Base-by-base conservation (phyloP, 2,113 vertebrate genomes). In the Archocentrus centrarchus region DNA sequence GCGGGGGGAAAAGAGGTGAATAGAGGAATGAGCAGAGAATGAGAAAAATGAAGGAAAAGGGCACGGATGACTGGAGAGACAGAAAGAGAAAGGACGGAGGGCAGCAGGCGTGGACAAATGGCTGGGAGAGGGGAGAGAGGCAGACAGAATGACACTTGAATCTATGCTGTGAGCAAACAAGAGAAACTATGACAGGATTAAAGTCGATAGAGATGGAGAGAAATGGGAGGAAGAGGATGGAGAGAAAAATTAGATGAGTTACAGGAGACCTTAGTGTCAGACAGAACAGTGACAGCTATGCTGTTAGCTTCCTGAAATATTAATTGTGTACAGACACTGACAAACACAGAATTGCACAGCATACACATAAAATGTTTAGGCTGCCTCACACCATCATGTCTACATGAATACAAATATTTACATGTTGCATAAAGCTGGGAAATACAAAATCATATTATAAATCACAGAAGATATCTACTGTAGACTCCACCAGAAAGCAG, bases 1-100 rank as follows among this genome's bases (percentile, higher is more conserved):
- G 75, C 4, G 4, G 57, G 24, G 3, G 32, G 3, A 8, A 37
- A 35, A 15, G 27, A 58, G 79, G 77, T 77, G 87, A 77, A 76
- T 50, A 79, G 80, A 81, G 61, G 50, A 73, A 75, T 81, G 82
- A 86, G 78, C 44, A 59, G 73, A 84, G 76, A 85, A 82, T 78
- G 64, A 80, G 73, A 81, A 80, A 81, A 77, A 85, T 37, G 58
- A 88, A 59, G 41, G 47, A 75, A 37, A 55, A 22, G 39, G 35
- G 27, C 53, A 73, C 2, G 80, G 77, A 89, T 77, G 64, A 64
- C 47, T 62, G 76, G 59, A 80, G 47, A 79, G 85, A 75, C 86
- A 89, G 57, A 88, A 80, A 84, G 80, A 77, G 70, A 82, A 60
- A 76, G 77, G 59, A 64, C 62, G 6, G 68, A 79, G 53, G 53